Evolutionary conservation across 2,888 invertebrate species (phyloP).

Genomic region (Drosophila meridiana): DNA sequence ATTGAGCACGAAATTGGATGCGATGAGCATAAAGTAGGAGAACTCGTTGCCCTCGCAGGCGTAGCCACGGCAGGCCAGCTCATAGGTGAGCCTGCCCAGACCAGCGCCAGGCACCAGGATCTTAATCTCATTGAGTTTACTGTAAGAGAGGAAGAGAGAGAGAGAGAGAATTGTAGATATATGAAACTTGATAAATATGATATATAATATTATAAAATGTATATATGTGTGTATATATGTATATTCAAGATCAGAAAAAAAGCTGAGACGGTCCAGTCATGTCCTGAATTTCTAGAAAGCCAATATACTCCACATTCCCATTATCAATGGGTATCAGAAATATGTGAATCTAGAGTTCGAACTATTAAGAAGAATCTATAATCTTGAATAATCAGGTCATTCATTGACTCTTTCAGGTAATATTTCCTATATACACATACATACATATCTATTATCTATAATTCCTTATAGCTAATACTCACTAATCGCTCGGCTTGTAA

Average conservation of each 20-base stretch:
- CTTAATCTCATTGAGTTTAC: conserved; percentile 86
- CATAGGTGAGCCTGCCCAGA: conserved; percentile 96
- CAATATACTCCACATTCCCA: neutral
- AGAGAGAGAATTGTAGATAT: neutral
- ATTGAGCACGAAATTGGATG: conserved; percentile 98
- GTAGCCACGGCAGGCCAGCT: conserved; percentile 95
- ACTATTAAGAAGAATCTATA: too few relatives aligned
- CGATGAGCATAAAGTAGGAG: conserved; percentile 98
- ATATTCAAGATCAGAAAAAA: neutral
- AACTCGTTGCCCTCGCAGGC: conserved; percentile 99
- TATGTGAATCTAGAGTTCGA: neutral
- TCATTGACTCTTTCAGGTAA: neutral
- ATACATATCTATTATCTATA: neutral
- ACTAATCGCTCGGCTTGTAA: conserved; percentile 89
- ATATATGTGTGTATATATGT: neutral
- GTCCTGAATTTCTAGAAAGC: neutral
- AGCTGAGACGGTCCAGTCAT: neutral
- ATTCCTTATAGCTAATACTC: conserved; percentile 42
- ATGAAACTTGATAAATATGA: neutral
- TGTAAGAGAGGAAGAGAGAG: conserved; percentile 29
- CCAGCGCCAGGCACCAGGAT: conserved; percentile 99
- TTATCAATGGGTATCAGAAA: neutral
- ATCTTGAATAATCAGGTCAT: neutral
- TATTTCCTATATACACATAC: neutral
- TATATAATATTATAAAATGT: neutral